phyloP scores from a whole-genome alignment of 2,888 invertebrate species.

The Lepetodrilus schrolli region DNA sequence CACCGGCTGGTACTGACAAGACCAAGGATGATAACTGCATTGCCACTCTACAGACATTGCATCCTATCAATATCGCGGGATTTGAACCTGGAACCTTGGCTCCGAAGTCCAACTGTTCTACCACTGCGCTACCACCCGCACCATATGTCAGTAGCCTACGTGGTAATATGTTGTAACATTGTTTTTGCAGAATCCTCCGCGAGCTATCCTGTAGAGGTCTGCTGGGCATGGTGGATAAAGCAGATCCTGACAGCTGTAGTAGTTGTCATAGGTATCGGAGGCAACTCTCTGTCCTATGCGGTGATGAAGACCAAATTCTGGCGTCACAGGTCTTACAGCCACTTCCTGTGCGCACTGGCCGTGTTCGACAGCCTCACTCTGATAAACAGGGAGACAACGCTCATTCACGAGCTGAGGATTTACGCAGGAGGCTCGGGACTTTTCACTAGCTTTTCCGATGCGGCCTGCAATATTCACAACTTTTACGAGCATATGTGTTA shows the following conservation, averaged over 20 bases:
- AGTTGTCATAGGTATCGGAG: conserved; percentile 60
- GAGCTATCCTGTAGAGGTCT: background rate
- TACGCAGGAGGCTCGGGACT: conserved; percentile 36
- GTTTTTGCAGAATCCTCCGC: no score
- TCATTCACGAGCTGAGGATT: conserved; percentile 53
- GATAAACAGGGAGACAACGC: conserved; percentile 49
- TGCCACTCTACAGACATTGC: no score
- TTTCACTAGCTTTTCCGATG: conserved; percentile 51
- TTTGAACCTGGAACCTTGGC: no score
- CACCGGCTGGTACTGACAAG: no score
- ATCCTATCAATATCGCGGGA: no score
- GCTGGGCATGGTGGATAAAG: conserved; percentile 66
- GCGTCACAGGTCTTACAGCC: conserved; percentile 66
- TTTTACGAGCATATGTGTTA: conserved; percentile 66
- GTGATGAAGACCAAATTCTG: conserved; percentile 64
- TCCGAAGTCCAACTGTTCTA: no score
- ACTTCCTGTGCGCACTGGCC: conserved; percentile 67
- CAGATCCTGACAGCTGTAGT: conserved; percentile 61
- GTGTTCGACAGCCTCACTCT: conserved; percentile 69
- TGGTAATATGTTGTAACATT: no score
- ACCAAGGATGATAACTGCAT: no score
- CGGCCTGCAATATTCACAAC: conserved; percentile 65
- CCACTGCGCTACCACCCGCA: no score
- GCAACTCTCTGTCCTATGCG: conserved; percentile 62
- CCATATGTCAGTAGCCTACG: no score